A percentile compares a stretch with the other conserved stretches of the same genome.
These are phyloP conservation scores for Ciona savignyi DNA, from an alignment of 23 tunicate species.

Conservation along the genomic window DNA sequence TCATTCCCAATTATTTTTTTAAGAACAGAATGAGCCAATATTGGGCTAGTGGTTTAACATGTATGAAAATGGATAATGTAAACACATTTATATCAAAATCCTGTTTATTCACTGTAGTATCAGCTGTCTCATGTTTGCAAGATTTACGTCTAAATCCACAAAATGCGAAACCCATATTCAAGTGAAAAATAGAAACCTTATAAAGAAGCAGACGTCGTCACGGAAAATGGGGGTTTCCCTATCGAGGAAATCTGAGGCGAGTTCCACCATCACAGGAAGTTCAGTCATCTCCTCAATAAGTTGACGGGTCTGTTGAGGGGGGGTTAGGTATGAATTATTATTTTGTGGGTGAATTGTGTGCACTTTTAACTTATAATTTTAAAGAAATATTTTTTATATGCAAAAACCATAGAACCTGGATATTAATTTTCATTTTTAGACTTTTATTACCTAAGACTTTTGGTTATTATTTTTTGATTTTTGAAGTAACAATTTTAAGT, in stretches of 20 bases:
- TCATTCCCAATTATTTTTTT: no score
- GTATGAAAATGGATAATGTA: not conserved
- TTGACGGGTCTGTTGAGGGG: conserved; percentile 89
- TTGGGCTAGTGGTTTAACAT: not conserved
- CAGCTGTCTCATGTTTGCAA: not conserved
- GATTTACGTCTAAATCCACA: no score
- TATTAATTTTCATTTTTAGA: no score
- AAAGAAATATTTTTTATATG: no score
- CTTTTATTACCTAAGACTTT: no score
- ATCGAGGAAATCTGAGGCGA: conserved; percentile 95
- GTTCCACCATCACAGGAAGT: conserved; percentile 98
- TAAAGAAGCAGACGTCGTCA: conserved; percentile 98
- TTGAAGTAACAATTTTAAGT: no score
- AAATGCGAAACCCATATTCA: not conserved
- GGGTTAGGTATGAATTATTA: no score
- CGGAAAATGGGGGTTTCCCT: conserved; percentile 94
- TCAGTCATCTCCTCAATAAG: conserved; percentile 96
- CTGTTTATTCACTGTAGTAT: not conserved
- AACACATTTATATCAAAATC: not conserved
- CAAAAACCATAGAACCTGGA: no score
- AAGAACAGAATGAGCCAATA: no score
- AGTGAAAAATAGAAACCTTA: conserved; percentile 37
- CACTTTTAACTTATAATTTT: no score
- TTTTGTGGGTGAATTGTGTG: no score
- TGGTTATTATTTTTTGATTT: no score